These are phyloP conservation scores for Agriopis aurantiaria DNA, from an alignment of 2,888 invertebrate species.

Conservation along the genomic window DNA sequence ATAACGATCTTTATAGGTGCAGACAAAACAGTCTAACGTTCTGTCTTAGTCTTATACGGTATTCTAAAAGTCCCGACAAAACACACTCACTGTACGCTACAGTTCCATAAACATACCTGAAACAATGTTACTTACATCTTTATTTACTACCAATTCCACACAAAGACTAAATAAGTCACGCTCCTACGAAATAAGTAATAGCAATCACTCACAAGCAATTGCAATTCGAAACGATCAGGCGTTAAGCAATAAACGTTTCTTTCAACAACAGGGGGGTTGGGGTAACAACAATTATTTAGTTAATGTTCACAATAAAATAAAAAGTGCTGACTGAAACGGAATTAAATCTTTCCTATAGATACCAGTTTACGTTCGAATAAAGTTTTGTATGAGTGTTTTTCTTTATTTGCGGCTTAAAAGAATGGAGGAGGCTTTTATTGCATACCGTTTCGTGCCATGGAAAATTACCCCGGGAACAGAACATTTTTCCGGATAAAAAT, in stretches of 20 bases:
- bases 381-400: slow-evolving; percentile 68
- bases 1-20: no score
- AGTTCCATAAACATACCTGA: no score
- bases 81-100: no score
- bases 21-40: no score
- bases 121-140: no score
- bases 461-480: no score
- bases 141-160: not conserved
- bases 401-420: slow-evolving; percentile 41
- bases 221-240: slow-evolving; percentile 70
- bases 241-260: slow-evolving; percentile 50
- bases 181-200: slow-evolving; percentile 50
- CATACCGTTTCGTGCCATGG: no score
- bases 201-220: slow-evolving; percentile 49
- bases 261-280: slow-evolving; percentile 40
- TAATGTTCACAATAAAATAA: slow-evolving; percentile 75
- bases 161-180: slow-evolving; percentile 1
- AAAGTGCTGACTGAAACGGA: slow-evolving; percentile 76
- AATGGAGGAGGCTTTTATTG: slow-evolving; percentile 30
- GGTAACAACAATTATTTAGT: slow-evolving; percentile 62
- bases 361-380: slow-evolving; percentile 71
- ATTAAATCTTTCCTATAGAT: slow-evolving; percentile 74
- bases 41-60: no score
- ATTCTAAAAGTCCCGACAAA: no score
- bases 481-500: no score